Evolutionary conservation across 2,113 vertebrate species (phyloP).

Genomic region (Mesoclemmys tuberculata): DNA sequence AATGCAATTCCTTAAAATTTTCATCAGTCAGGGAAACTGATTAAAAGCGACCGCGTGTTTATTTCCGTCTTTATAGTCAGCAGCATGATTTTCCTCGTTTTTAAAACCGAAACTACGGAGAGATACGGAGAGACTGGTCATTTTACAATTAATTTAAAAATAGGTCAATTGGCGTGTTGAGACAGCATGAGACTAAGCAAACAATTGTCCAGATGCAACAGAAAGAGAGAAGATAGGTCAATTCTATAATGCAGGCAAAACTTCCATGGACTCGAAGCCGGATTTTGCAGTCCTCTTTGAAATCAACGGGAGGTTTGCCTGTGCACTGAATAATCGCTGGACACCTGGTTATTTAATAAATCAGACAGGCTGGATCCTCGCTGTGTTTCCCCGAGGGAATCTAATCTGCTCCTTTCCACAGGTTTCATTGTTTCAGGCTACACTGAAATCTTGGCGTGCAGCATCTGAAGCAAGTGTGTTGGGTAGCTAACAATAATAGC

Average conservation of each 20-base stretch:
- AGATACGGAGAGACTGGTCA: neutral
- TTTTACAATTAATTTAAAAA: neutral
- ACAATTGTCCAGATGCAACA: neutral
- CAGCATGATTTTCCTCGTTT: neutral
- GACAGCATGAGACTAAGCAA: neutral
- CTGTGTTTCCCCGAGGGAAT: neutral
- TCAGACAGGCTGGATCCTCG: neutral
- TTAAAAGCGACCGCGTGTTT: neutral
- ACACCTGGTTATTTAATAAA: neutral
- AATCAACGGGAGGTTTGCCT: neutral
- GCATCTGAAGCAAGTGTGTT: neutral
- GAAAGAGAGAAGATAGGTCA: neutral
- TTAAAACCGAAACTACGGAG: neutral
- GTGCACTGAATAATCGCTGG: neutral
- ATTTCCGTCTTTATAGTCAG: neutral
- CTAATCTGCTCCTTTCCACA: neutral
- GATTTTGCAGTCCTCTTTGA: neutral
- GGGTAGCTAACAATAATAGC: neutral
- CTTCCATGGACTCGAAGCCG: neutral
- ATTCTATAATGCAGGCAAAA: neutral
- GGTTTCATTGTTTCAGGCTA: neutral
- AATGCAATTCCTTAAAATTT: neutral
- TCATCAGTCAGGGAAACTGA: conserved; percentile 6
- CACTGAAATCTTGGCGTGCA: neutral
- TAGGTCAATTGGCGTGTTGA: neutral